A percentile compares a stretch with the other conserved stretches of the same genome.
Conservation (phyloP, 1,140 invertebrate genomes). For the Aphaenogaster rudis region DNA sequence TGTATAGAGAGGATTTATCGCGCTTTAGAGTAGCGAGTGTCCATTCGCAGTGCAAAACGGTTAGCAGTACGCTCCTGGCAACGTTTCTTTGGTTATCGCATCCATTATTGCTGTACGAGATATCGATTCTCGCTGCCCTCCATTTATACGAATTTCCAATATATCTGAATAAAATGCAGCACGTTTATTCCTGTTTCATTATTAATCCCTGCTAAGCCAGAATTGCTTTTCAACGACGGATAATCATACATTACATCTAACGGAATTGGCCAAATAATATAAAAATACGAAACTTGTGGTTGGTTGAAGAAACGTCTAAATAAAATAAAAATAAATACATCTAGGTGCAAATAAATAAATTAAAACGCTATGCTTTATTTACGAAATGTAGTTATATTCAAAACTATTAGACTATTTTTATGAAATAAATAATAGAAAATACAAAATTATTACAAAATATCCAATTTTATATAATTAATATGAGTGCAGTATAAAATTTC, state of each 20-base stretch:
- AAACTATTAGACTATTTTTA: neutral
- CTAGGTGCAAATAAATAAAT: neutral
- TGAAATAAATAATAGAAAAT: neutral
- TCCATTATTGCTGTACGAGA: constrained; percentile 40
- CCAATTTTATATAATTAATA: neutral
- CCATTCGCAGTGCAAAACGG: constrained; percentile 19
- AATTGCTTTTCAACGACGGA: neutral
- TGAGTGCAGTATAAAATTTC: neutral
- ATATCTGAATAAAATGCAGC: constrained; percentile 26
- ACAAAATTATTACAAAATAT: neutral
- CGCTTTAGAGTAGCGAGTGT: neutral
- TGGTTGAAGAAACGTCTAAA: neutral
- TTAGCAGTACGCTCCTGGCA: constrained; percentile 29
- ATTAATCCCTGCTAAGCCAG: constrained; percentile 14
- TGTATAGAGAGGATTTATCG: constrained; percentile 16
- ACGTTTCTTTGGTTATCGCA: constrained; percentile 53
- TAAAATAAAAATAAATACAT: neutral
- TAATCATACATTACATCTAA: neutral
- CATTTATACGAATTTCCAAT: constrained; percentile 12
- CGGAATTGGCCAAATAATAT: neutral
- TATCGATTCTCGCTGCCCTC: constrained; percentile 39
- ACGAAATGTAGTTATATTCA: neutral
- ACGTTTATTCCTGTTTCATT: constrained; percentile 4
- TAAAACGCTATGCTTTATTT: neutral
- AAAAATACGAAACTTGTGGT: neutral